Percentiles rank a stretch among this genome's conserved stretches.
Evolutionary conservation across 2,113 vertebrate genomes (phyloP).

Genomic region (Cathartes aura): DNA sequence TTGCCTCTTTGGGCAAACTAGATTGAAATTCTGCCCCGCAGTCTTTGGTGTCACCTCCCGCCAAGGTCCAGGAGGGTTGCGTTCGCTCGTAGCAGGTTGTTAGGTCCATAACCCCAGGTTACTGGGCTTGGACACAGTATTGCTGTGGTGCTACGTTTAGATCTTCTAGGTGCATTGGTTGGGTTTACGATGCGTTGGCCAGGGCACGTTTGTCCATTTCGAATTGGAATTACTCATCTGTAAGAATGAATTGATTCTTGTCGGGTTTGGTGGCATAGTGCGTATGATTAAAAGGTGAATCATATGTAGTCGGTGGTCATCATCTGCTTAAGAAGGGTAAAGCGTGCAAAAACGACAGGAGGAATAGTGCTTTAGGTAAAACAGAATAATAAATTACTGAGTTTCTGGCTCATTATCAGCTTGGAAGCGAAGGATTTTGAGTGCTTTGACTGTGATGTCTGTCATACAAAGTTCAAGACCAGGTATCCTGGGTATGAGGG

Average conservation of each 20-base stretch:
- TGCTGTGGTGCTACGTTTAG: background rate
- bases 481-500: background rate
- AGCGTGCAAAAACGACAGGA: background rate
- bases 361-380: background rate
- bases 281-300: background rate
- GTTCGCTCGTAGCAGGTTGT: accelerated
- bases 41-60: background rate
- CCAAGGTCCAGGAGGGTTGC: background rate
- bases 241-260: background rate
- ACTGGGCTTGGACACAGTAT: background rate
- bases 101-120: background rate
- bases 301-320: accelerated
- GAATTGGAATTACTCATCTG: background rate
- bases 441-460: background rate
- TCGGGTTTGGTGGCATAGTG: background rate
- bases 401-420: background rate
- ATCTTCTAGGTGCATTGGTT: background rate
- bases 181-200: accelerated
- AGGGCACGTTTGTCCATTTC: background rate
- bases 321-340: background rate
- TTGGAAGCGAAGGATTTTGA: background rate
- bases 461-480: background rate
- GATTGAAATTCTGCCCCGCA: background rate
- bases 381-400: background rate
- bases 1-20: background rate